These are phyloP conservation scores for Schrankia costaestrigalis DNA, from an alignment of 2,888 invertebrate genomes.

Conservation along the genomic window DNA sequence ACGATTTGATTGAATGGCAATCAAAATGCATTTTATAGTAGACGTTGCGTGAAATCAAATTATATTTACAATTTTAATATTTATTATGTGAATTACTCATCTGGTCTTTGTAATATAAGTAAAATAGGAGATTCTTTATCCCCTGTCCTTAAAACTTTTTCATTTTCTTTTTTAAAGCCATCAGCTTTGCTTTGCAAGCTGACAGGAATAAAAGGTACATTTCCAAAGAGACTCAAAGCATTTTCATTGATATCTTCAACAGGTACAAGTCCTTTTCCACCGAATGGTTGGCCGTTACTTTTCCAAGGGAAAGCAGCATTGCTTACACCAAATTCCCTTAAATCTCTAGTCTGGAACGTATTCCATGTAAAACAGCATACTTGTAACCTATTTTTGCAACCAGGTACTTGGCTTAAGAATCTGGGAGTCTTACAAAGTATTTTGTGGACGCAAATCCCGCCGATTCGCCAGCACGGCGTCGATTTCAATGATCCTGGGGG, in stretches of 20 bases:
- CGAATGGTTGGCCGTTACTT: conserved; percentile 29
- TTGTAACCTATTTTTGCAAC: conserved; percentile 54
- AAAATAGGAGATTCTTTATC: no score
- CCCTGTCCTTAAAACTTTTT: no score
- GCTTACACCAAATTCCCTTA: conserved; percentile 44
- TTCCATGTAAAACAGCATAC: conserved; percentile 72
- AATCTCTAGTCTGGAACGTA: conserved; percentile 46
- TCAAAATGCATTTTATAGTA: conserved; percentile 1
- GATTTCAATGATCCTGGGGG: conserved; percentile 54
- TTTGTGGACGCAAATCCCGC: conserved; percentile 60
- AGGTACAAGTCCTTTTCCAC: conserved; percentile 52
- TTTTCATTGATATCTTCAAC: conserved; percentile 6
- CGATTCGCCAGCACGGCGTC: conserved; percentile 60
- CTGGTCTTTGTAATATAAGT: no score
- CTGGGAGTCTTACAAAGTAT: conserved; percentile 51
- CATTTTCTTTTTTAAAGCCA: no score
- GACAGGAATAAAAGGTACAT: no score
- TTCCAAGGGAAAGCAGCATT: conserved; percentile 52
- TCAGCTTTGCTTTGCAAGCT: no score
- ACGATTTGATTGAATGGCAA: conserved; percentile 17
- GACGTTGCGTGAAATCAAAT: conserved; percentile 3
- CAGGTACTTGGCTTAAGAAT: conserved; percentile 53
- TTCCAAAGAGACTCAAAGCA: no score
- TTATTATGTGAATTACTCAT: no score
- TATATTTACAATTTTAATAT: conserved; percentile 2